phyloP scores from a whole-genome alignment of 2,113 vertebrate species.

The Mesembrinibis cayennensis region DNA sequence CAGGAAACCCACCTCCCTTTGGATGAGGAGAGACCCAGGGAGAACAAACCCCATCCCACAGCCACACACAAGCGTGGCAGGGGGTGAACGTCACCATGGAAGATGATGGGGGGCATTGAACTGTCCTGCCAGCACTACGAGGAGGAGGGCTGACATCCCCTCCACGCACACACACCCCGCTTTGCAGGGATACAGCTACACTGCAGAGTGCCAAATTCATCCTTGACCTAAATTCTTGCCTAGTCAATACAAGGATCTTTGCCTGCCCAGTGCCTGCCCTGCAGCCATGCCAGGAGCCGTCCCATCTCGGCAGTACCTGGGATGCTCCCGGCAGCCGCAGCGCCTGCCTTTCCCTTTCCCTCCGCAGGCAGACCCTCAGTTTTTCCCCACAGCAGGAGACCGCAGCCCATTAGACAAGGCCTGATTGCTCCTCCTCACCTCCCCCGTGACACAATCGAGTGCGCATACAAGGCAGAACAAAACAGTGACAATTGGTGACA shows the following conservation, averaged over 20 bases:
- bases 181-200: neutral
- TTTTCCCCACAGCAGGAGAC: slow-evolving; percentile 34
- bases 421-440: slow-evolving; percentile 58
- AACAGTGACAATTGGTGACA: slow-evolving; percentile 92
- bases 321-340: neutral
- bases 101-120: accelerated
- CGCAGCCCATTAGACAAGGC: slow-evolving; percentile 70
- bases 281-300: accelerated
- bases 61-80: accelerated
- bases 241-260: accelerated
- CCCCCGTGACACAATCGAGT: slow-evolving; percentile 78
- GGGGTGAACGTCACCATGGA: accelerated
- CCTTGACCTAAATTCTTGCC: accelerated
- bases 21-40: neutral
- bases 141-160: neutral
- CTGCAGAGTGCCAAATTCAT: neutral
- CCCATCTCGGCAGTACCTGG: accelerated
- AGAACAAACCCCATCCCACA: too few relatives aligned
- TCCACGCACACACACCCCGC: too few relatives aligned
- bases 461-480: slow-evolving; percentile 80
- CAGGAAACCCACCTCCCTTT: neutral
- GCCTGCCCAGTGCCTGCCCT: accelerated
- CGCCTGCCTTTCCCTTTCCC: neutral
- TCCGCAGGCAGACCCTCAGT: neutral
- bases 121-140: too few relatives aligned